Evolutionary conservation across 2,888 invertebrate genomes (phyloP).

Genomic region (Calephelis perditalis): DNA sequence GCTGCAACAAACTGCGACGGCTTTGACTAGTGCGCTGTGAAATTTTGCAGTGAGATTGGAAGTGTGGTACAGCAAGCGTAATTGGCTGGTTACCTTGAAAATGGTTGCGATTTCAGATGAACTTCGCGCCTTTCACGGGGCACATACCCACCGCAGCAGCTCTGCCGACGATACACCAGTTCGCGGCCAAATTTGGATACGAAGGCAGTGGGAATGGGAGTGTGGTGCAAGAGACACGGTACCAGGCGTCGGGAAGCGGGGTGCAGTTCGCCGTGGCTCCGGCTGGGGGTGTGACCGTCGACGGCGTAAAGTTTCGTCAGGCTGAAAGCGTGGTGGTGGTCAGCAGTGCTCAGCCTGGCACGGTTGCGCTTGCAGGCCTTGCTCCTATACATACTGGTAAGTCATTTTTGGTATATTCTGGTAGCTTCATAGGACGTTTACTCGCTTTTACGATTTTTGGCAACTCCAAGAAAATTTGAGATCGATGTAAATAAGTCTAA

Average conservation of each 20-base stretch:
- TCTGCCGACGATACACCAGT: slow-evolving; percentile 90
- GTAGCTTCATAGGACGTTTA: no score
- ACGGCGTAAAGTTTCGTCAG: slow-evolving; percentile 80
- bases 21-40: no score
- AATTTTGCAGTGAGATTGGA: no score
- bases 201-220: slow-evolving; percentile 54
- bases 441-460: no score
- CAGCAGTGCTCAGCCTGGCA: slow-evolving; percentile 72
- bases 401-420: background rate
- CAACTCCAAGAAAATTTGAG: no score
- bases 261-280: slow-evolving; percentile 62
- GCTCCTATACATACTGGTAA: slow-evolving; percentile 66
- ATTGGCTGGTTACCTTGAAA: slow-evolving; percentile 28
- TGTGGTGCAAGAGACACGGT: slow-evolving; percentile 62
- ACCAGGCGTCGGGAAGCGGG: slow-evolving; percentile 49
- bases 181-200: slow-evolving; percentile 84
- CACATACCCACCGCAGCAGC: slow-evolving; percentile 86
- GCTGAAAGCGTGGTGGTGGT: slow-evolving; percentile 72
- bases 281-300: slow-evolving; percentile 45
- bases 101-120: slow-evolving; percentile 76
- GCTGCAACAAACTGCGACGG: no score
- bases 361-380: slow-evolving; percentile 54
- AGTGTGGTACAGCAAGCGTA: no score
- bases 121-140: slow-evolving; percentile 91
- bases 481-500: no score